phyloP scores from a whole-genome alignment of 2,888 invertebrate genomes.

The Tinea trinotella region DNA sequence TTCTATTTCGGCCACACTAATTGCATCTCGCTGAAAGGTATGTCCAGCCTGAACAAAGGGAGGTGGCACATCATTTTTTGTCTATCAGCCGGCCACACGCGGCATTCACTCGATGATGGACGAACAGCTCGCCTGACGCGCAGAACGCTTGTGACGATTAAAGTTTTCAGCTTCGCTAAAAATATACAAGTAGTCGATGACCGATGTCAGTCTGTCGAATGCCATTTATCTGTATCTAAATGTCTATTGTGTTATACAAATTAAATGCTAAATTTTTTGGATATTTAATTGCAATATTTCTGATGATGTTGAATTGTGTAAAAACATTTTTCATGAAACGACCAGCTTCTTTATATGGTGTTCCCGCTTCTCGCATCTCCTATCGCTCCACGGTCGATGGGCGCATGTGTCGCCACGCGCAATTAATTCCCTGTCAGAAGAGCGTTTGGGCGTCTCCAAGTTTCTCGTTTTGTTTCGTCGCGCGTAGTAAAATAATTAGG shows the following conservation, averaged over 20 bases:
- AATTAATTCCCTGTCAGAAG: conserved; percentile 71
- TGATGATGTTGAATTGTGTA: not conserved
- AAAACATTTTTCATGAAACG: not conserved
- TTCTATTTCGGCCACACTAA: conserved; percentile 66
- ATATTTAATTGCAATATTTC: not conserved
- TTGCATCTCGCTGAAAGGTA: conserved; percentile 71
- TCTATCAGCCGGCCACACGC: conserved; percentile 65
- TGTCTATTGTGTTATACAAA: not conserved
- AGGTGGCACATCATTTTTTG: conserved; percentile 67
- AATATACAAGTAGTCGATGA: conserved; percentile 41
- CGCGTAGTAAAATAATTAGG: conserved; percentile 69
- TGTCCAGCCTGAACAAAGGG: conserved; percentile 70
- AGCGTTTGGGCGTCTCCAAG: conserved; percentile 68
- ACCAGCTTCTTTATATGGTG: conserved; percentile 25
- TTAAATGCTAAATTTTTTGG: too few species aligned
- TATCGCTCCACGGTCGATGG: conserved; percentile 24
- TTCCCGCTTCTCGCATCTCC: conserved; percentile 25
- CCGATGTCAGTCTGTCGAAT: conserved; percentile 23
- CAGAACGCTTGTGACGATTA: conserved; percentile 54
- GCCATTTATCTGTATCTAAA: not conserved
- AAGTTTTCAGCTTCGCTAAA: conserved; percentile 68
- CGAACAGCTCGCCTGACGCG: conserved; percentile 55
- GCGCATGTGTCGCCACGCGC: conserved; percentile 65
- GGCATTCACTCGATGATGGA: conserved; percentile 46
- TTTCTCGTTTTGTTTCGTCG: conserved; percentile 59